phyloP scores from a whole-genome alignment of 1,140 invertebrate genomes.

The Ceratitis capitata region DNA sequence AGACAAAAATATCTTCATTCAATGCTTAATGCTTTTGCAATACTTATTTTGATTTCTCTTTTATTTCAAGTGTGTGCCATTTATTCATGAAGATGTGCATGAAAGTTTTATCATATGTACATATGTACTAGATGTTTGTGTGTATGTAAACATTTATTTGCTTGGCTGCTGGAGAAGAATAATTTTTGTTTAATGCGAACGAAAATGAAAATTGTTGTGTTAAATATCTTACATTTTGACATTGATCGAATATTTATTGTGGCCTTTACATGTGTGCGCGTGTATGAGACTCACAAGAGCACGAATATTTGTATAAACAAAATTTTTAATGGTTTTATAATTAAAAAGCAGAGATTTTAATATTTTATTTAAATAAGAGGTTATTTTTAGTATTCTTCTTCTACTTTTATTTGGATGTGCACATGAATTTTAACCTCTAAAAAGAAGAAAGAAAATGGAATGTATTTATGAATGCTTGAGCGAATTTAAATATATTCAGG shows the following conservation, averaged over 20 bases:
- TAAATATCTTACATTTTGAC: constrained; percentile 3
- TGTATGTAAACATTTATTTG: not conserved
- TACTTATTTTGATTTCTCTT: constrained; percentile 5
- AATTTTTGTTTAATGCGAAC: not conserved
- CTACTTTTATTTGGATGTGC: too few species aligned
- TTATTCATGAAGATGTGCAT: not conserved
- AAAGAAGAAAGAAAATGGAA: too few species aligned
- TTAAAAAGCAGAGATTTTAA: not conserved
- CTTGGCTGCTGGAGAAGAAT: not conserved
- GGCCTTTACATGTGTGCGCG: not conserved
- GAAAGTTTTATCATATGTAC: too few species aligned
- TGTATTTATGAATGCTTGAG: too few species aligned
- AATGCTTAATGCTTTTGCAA: constrained; percentile 5
- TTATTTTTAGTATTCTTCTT: too few species aligned
- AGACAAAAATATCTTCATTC: not conserved
- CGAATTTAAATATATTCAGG: too few species aligned
- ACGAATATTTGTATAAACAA: not conserved
- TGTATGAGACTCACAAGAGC: not conserved
- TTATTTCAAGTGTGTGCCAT: not conserved
- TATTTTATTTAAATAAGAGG: not conserved
- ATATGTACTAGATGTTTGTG: not conserved
- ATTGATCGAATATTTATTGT: not conserved
- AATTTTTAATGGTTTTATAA: not conserved
- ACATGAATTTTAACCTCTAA: too few species aligned
- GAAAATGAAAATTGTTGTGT: constrained; percentile 6